These are phyloP conservation scores for Corticium candelabrum DNA, from an alignment of 37 sponge, comb jelly and placozoan species.

Conservation along the genomic window DNA sequence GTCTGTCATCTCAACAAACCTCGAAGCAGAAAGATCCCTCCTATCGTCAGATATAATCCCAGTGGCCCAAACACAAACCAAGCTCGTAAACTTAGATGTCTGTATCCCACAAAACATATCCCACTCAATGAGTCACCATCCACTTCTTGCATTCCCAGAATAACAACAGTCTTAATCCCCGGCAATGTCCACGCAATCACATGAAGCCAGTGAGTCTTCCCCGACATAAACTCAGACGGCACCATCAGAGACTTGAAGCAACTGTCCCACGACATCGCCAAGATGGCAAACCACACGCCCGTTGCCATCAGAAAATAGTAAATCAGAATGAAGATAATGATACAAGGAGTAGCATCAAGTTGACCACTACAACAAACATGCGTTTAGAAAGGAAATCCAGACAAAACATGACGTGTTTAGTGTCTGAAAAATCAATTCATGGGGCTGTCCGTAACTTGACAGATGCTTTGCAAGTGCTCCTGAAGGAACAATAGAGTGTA, in stretches of 20 bases:
- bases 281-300: neutral
- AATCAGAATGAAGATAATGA: neutral
- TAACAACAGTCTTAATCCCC: neutral
- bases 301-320: neutral
- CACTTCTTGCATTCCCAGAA: neutral
- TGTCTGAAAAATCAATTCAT: too few species aligned
- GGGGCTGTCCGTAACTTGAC: too few species aligned
- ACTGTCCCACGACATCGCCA: neutral
- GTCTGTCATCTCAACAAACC: too few species aligned
- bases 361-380: neutral
- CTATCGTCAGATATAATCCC: neutral
- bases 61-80: neutral
- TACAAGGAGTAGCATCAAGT: neutral
- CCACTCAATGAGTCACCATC: neutral
- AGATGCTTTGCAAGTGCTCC: too few species aligned
- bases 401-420: too few species aligned
- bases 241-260: neutral
- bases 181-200: neutral
- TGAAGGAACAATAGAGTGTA: too few species aligned
- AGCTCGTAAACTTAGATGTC: neutral
- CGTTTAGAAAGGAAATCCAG: too few species aligned
- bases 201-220: neutral
- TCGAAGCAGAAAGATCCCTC: neutral
- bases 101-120: neutral
- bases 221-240: neutral